Base-by-base conservation (phyloP, 2,888 invertebrate species). In the Andricus curvator region DNA sequence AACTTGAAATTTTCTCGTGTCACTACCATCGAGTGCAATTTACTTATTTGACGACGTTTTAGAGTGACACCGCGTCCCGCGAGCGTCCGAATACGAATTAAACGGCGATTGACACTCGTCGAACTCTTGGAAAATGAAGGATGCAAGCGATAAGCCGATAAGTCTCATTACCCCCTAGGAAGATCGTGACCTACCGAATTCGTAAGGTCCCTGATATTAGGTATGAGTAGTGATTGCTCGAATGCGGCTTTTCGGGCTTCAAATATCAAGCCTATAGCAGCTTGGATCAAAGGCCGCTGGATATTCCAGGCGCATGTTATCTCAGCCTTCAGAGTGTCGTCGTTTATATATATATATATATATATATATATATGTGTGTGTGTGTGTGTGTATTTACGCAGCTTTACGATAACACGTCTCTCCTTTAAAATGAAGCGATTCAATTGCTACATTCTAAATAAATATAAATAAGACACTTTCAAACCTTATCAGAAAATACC, bases 111-210 rank as follows among this genome's bases (percentile, higher is more conserved):
- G 70, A 70, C 70, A 70, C 51, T 44, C 17, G 70, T 70, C 51
- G 70, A 70, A 70, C 70, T 70, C 29, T 70, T 51, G 20, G 48
- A 51, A 20, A 70, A 51, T 29, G 20, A 70, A 70, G 48, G 48
- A 68, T 68, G 48, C 70, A 25, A 48, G 70, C 9, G 48, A 70
- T 70, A 70, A 51, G 48, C 41, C 9, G 82, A 86, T 82, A 80
- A 48, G 65, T 66, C 79, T 80, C 79, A 37, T 44, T 81, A 80
- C 83, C 83, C 78, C 85, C 85, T 60, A 51, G 77, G n/a, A 70
- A 22, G 77, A 82, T 77, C 80, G 79, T 77, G 82, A 86, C 79
- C 79, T 60, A 22, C 77, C 82, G 76, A 82, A 82, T 82, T 81
- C 67, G 29, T 48, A 8, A 70, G 70, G 70, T 70, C 70, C 44